These are phyloP conservation scores for Limnothrissa miodon DNA, from an alignment of 2,113 vertebrate genomes.

Conservation along the genomic window DNA sequence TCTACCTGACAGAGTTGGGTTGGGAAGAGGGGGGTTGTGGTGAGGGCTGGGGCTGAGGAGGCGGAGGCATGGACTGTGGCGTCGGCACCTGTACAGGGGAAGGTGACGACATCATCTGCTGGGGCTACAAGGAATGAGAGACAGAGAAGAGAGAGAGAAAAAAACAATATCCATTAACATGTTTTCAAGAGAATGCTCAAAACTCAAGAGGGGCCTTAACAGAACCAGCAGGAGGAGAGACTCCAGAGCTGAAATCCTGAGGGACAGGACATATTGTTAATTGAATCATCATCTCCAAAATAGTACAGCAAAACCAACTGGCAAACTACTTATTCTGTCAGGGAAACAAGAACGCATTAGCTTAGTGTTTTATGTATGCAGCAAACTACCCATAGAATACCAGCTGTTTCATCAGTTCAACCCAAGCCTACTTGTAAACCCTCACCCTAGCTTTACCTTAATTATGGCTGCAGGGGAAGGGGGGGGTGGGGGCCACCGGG, in stretches of 20 bases:
- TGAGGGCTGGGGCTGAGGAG: slow-evolving; percentile 85
- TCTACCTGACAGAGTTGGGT: slow-evolving; percentile 91
- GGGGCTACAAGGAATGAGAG: neutral
- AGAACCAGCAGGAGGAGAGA: neutral
- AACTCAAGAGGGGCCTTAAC: neutral
- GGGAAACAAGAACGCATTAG: neutral
- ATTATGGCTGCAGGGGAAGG: slow-evolving; percentile 2
- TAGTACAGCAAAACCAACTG: neutral
- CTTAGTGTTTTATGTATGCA: neutral
- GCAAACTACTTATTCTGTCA: neutral
- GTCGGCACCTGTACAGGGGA: slow-evolving; percentile 89
- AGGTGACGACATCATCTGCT: slow-evolving; percentile 89
- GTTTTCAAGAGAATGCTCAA: neutral
- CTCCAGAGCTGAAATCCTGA: slow-evolving; percentile 3
- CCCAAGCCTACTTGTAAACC: neutral
- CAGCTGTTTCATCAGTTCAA: neutral
- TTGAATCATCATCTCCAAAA: neutral
- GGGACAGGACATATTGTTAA: neutral
- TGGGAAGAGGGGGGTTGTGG: slow-evolving; percentile 89
- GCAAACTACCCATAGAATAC: neutral
- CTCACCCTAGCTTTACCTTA: neutral
- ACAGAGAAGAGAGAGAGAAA: neutral
- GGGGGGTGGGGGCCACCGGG: neutral
- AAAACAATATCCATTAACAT: neutral
- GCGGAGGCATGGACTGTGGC: slow-evolving; percentile 89